Evolutionary conservation across 2,113 vertebrate genomes (phyloP), one percentile per base, ranked within the genome.

Genomic region (Herpailurus yagouaroundi): DNA sequence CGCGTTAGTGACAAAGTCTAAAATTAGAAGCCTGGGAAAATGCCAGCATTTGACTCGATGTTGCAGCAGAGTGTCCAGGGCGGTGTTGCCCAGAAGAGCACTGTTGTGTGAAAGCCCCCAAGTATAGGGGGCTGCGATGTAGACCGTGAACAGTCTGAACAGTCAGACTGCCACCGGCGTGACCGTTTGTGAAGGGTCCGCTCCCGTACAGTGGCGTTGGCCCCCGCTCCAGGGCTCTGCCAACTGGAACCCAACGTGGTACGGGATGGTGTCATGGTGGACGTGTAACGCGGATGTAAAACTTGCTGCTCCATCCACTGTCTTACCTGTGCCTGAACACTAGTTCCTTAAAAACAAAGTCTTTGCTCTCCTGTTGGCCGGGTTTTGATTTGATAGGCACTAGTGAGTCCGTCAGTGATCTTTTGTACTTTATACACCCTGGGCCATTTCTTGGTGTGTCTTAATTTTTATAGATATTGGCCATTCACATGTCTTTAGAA

Each of bases 81-180:
- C 41, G 31, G 18, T 7, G 19, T 18, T 33, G 14, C 71, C 31
- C 50, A 23, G 45, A 64, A 36, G 57, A 79, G 68, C 27, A 7
- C 63, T 60, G 0, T 31, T 50, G 41, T 1, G 0, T 15, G 41
- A 52, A 74, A 64, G 18, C 11, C 3, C 14, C 14, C 33, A 38
- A 9, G 25, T 12, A n/a, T 1, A 1, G 1, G 11, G 11, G 50
- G 2, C 31, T 38, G 7, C 52, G 29, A 11, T 4, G 10, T 25
- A 48, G 60, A 27, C 0, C 23, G 0, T 1, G 2, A 14, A 21
- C 19, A 23, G 5, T 33, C 14, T 1, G 12, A 7, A 19, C 3
- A 2, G 9, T 16, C 38, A 23, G 21, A 1, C 13, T 27, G 55
- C 21, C 8, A 5, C 0, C 1, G 12, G 19, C 23, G 1, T 33